These are phyloP conservation scores for Brenthis daphne DNA, from an alignment of 2,888 invertebrate species.

Conservation along the genomic window DNA sequence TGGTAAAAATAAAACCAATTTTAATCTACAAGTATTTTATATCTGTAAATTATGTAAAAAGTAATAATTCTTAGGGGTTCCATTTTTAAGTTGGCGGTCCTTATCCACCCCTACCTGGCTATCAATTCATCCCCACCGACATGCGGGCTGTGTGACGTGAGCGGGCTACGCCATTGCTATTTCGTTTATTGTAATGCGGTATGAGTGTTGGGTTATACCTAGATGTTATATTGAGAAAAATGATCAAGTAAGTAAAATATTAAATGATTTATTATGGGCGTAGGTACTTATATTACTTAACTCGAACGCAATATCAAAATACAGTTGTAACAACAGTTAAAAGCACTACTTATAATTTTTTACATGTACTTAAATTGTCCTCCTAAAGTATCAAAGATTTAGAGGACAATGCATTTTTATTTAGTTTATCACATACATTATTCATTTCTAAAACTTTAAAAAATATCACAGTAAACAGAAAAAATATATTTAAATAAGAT, in stretches of 20 bases:
- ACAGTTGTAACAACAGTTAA: no score
- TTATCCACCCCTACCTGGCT: constrained; percentile 65
- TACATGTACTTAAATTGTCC: no score
- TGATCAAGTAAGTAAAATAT: no score
- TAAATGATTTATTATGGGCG: no score
- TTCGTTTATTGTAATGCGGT: constrained; percentile 39
- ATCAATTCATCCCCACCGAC: constrained; percentile 71
- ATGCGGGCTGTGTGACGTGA: constrained; percentile 58
- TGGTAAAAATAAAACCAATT: no score
- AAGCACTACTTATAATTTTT: no score
- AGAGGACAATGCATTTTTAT: background rate
- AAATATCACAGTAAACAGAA: constrained; percentile 1
- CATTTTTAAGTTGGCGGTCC: constrained; percentile 55
- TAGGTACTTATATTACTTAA: background rate
- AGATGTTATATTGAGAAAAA: background rate
- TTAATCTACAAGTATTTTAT: background rate
- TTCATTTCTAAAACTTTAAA: constrained; percentile 15
- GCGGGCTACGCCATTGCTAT: constrained; percentile 58
- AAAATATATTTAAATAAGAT: constrained; percentile 3
- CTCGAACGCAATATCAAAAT: background rate
- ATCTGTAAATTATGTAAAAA: constrained; percentile 27
- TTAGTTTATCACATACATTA: constrained; percentile 7
- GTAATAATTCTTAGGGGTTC: constrained; percentile 38
- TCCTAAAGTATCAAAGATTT: background rate
- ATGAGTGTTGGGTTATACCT: background rate